phyloP scores from a whole-genome alignment of 2,113 vertebrate species.

The Brachyistius frenatus region DNA sequence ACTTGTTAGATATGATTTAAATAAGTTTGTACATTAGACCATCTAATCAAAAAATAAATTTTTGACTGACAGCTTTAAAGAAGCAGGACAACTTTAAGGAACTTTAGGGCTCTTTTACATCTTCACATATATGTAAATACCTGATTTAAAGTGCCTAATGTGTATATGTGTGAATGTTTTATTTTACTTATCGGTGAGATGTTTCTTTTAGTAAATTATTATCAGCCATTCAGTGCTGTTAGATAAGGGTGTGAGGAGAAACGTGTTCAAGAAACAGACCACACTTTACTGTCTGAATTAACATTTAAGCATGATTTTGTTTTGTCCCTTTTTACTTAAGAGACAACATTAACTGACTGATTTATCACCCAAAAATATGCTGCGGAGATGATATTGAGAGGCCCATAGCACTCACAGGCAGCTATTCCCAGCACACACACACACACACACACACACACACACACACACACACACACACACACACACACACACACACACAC shows the following conservation, averaged over 20 bases:
- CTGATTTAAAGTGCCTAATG: too few relatives aligned
- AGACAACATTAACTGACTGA: slow-evolving; percentile 28
- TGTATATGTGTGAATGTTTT: not conserved
- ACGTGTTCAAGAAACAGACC: not conserved
- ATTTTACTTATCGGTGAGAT: not conserved
- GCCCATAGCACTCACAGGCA: slow-evolving; percentile 2
- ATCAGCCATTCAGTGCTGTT: not conserved
- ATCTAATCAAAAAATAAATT: not conserved
- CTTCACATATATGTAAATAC: not conserved
- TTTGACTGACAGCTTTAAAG: not conserved
- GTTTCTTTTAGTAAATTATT: not conserved
- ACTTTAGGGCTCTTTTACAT: not conserved
- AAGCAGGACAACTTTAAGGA: not conserved
- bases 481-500: slow-evolving; percentile 14
- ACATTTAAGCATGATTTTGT: not conserved
- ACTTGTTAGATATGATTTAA: not conserved
- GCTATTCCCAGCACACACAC: slow-evolving; percentile 23
- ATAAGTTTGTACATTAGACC: not conserved
- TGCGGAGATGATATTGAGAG: slow-evolving; percentile 34
- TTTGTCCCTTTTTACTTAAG: not conserved
- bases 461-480: slow-evolving; percentile 15
- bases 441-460: slow-evolving; percentile 17
- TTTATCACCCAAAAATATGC: slow-evolving; percentile 39
- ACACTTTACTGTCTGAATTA: slow-evolving; percentile 5
- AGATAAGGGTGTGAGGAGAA: not conserved